Evolutionary conservation across 2,888 invertebrate species (phyloP), one percentile per base, ranked within the genome.

Genomic region (Chalcosyrphus nemorum): DNA sequence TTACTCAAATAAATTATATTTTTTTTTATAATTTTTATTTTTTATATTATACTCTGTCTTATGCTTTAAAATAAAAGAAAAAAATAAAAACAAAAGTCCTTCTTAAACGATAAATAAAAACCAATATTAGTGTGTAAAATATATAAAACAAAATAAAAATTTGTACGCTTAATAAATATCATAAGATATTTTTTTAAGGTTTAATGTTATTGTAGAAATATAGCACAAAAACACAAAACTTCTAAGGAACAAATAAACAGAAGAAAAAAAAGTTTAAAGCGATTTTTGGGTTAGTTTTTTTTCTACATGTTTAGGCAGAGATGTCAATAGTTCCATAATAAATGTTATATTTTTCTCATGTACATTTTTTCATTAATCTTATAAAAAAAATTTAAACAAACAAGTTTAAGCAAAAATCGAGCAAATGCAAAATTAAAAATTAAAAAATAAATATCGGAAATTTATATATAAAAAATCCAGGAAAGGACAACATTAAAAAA

Each of bases 141-240:
- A n/a, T 66, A 45, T 24, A 70, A 61, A 63, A 19, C 59, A 68
- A 68, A 56, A 68, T 59, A 59, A 66, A 56, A 71, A 72, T 72
- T 82, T 66, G 57, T 84, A 78, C 77, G 84, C 78, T 84, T 78
- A 78, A 57, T 70, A 70, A 75, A 74, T 80, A 78, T 84, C 78
- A 27, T 52, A 65, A 57, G 84, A 75, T 80, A 70, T 84, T 80
- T 84, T 52, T 63, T 57, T 63, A 63, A 68, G 56, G 11, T 68
- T 43, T 38, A 78, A 68, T 35, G 61, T 70, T 61, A 45, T 19
- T 52, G 32, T 61, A 61, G 59, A 61, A 54, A 41, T 43, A 54
- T 11, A 41, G 19, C 4, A 43, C 21, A 45, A 52, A n/a, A 63
- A 63, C 29, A 19, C 7, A 59, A 24, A 45, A 59, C 11, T 17